phyloP scores from a whole-genome alignment of 1,140 invertebrate genomes.

The Pseudomyrmex cubaensis region DNA sequence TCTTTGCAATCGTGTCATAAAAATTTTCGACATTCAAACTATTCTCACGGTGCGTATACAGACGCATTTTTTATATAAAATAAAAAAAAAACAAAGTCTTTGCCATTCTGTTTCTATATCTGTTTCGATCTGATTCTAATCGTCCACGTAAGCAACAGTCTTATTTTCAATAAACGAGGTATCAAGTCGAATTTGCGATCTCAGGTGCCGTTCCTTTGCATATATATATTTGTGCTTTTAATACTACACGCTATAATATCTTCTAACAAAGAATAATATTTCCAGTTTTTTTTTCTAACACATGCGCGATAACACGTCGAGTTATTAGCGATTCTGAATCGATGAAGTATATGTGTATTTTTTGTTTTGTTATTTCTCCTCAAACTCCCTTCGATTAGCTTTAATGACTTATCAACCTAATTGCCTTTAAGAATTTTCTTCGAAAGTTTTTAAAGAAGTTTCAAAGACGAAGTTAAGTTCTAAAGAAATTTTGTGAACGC shows the following conservation, averaged over 20 bases:
- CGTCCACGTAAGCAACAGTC: not conserved
- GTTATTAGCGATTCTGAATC: not conserved
- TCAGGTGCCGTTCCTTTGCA: not conserved
- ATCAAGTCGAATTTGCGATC: not conserved
- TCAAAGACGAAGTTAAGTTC: not conserved
- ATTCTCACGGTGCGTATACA: not conserved
- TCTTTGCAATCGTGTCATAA: not conserved
- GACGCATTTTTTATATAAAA: not conserved
- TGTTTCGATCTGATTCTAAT: constrained; percentile 8
- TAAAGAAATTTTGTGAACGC: constrained; percentile 34
- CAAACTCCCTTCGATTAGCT: constrained; percentile 5
- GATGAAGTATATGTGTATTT: not conserved
- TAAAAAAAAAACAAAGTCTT: constrained; percentile 8
- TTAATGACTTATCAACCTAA: constrained; percentile 22
- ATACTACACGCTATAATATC: not conserved
- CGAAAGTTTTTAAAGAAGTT: not conserved
- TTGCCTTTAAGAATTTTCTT: constrained; percentile 14
- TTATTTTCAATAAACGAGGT: not conserved
- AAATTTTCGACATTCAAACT: not conserved
- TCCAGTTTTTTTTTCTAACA: constrained; percentile 1
- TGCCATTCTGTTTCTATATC: not conserved
- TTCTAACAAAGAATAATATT: constrained; percentile 43
- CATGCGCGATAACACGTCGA: not conserved
- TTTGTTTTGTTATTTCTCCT: not conserved
- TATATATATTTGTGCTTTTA: not conserved